These are phyloP conservation scores for Agriopis leucophaearia DNA, from an alignment of 2,888 invertebrate genomes.

Conservation along the genomic window DNA sequence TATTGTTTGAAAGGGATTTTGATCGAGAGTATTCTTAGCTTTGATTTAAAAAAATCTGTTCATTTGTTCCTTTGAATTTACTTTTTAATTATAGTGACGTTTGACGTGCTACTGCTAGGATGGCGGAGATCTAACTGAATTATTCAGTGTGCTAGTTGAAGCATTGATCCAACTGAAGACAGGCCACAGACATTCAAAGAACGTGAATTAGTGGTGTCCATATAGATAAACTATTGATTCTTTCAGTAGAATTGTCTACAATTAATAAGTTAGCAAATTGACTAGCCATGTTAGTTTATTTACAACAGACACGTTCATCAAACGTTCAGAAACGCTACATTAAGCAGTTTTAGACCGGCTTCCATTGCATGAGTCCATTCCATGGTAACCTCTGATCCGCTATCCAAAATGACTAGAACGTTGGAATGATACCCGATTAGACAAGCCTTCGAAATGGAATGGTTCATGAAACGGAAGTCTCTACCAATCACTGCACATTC, in stretches of 20 bases:
- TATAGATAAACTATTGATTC: too few species aligned
- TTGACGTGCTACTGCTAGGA: too few species aligned
- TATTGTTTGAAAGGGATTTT: too few species aligned
- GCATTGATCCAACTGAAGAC: too few species aligned
- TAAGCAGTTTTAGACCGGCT: conserved; percentile 30
- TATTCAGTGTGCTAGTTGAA: too few species aligned
- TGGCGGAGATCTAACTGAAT: background rate
- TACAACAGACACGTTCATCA: conserved; percentile 17
- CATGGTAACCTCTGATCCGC: conserved; percentile 23
- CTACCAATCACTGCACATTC: conserved; percentile 38
- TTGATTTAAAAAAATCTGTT: too few species aligned
- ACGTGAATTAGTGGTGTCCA: too few species aligned
- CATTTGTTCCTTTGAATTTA: background rate
- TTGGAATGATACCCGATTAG: conserved; percentile 42
- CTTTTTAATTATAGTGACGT: background rate
- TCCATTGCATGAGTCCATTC: conserved; percentile 43
- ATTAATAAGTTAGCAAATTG: background rate
- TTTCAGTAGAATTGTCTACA: background rate
- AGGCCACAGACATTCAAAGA: too few species aligned
- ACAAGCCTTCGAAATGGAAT: conserved; percentile 34
- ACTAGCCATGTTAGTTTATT: conserved; percentile 13
- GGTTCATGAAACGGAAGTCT: conserved; percentile 40
- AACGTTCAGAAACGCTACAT: conserved; percentile 20
- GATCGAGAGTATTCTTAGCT: too few species aligned
- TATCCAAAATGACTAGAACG: conserved; percentile 43